A percentile compares a stretch with the other conserved stretches of the same genome.
These are phyloP conservation scores for Anolis sagrei DNA, from an alignment of 2,113 vertebrate genomes.

Conservation along the genomic window DNA sequence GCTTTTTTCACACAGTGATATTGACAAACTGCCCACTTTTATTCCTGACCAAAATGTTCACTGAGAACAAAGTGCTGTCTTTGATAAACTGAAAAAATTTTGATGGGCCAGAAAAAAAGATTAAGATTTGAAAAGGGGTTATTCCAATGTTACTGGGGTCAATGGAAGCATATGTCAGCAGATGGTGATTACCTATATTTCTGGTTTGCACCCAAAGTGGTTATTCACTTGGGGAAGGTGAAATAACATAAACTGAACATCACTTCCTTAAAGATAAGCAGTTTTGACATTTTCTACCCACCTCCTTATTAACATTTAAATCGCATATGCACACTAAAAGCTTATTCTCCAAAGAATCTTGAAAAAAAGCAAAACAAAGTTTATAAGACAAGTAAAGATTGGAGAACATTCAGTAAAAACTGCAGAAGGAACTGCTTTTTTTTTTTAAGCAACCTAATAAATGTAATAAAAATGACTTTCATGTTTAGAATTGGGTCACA, in stretches of 20 bases:
- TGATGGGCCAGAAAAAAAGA: not conserved
- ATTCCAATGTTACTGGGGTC: not conserved
- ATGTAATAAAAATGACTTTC: too few relatives aligned
- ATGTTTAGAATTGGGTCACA: too few relatives aligned
- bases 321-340: not conserved
- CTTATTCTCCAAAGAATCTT: not conserved
- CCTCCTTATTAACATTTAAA: not conserved
- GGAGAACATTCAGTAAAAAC: too few relatives aligned
- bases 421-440: too few relatives aligned
- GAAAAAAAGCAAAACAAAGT: too few relatives aligned
- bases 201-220: not conserved
- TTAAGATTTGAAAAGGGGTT: not conserved
- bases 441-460: too few relatives aligned
- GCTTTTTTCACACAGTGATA: not conserved
- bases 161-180: not conserved
- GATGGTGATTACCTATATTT: not conserved
- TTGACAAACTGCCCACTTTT: not conserved
- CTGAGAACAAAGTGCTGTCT: not conserved
- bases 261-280: not conserved
- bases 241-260: not conserved
- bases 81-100: not conserved
- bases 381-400: too few relatives aligned
- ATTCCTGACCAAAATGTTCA: not conserved
- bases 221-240: not conserved
- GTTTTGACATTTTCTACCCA: not conserved